phyloP scores from a whole-genome alignment of 2,797 vertebrate species.

The Sandelia bainsii region DNA sequence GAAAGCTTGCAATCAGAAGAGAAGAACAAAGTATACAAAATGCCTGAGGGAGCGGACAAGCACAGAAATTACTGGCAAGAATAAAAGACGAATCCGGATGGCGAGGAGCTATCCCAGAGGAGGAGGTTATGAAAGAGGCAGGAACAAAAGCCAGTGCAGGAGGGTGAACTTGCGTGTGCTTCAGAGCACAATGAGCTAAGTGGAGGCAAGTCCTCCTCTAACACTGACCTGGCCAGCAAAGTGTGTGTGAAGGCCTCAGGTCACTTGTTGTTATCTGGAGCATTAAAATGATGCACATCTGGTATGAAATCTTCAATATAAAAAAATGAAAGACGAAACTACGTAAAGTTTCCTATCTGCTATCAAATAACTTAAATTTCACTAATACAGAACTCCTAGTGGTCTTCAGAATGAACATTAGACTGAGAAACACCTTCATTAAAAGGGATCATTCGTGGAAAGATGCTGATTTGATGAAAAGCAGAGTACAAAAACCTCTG shows the following conservation, averaged over 20 bases:
- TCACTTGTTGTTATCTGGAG: constrained; percentile 50
- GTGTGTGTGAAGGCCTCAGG: constrained; percentile 39
- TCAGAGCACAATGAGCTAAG: constrained; percentile 39
- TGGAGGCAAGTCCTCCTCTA: constrained; percentile 32
- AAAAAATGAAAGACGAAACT: not conserved
- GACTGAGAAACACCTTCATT: not conserved
- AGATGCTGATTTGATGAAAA: constrained; percentile 38
- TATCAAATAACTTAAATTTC: not conserved
- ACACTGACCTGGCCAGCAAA: constrained; percentile 50
- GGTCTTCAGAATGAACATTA: not conserved
- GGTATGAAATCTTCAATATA: not conserved
- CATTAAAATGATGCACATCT: constrained; percentile 53
- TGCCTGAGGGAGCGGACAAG: constrained; percentile 65
- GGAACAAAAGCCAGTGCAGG: constrained; percentile 57
- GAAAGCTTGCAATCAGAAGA: constrained; percentile 54
- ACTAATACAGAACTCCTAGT: not conserved
- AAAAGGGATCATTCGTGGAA: not conserved
- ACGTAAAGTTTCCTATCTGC: not conserved
- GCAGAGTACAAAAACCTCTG: constrained; percentile 34
- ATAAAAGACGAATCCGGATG: constrained; percentile 72
- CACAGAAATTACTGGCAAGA: constrained; percentile 73
- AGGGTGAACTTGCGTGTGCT: constrained; percentile 53
- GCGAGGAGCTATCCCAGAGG: constrained; percentile 60
- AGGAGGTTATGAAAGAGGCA: constrained; percentile 50
- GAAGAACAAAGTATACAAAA: constrained; percentile 66